Conservation (phyloP, 2,888 invertebrate genomes). For the Agonopterix alstromeriana region DNA sequence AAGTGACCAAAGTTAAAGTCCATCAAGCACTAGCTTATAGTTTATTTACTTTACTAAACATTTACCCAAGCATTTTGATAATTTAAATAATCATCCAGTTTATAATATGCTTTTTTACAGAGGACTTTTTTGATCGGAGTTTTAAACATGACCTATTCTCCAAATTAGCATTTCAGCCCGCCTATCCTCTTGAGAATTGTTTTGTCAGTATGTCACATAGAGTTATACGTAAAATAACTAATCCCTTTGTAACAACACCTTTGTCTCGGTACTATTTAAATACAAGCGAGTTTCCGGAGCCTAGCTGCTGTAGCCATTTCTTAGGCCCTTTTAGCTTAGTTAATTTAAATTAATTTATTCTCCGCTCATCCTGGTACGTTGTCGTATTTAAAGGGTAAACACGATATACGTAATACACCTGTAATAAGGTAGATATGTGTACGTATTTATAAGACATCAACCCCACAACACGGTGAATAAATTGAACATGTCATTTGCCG, state of each 20-base stretch:
- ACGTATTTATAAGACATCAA: slow-evolving; percentile 1
- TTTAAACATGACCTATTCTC: too few relatives aligned
- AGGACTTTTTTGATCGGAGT: too few relatives aligned
- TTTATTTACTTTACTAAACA: too few relatives aligned
- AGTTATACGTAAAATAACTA: slow-evolving; percentile 44
- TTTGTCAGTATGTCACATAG: slow-evolving; percentile 25
- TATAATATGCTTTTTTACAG: too few relatives aligned
- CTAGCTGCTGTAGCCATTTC: slow-evolving; percentile 50
- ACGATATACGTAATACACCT: slow-evolving; percentile 15
- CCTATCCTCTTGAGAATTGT: too few relatives aligned
- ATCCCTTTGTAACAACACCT: slow-evolving; percentile 58
- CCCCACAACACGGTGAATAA: background rate
- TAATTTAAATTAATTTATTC: slow-evolving; percentile 71
- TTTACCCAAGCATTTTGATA: too few relatives aligned
- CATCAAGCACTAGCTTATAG: too few relatives aligned
- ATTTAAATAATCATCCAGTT: too few relatives aligned
- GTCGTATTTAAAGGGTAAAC: slow-evolving; percentile 33
- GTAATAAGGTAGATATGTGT: too few relatives aligned
- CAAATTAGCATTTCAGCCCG: too few relatives aligned
- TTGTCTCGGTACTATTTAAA: slow-evolving; percentile 59
- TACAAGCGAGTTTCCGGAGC: slow-evolving; percentile 55
- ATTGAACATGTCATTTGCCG: slow-evolving; percentile 1
- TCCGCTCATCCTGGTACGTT: slow-evolving; percentile 46
- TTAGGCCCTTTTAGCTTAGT: slow-evolving; percentile 60
- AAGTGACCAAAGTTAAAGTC: too few relatives aligned